Conservation (phyloP, 1,140 invertebrate genomes). For the Meteorus sp. region DNA sequence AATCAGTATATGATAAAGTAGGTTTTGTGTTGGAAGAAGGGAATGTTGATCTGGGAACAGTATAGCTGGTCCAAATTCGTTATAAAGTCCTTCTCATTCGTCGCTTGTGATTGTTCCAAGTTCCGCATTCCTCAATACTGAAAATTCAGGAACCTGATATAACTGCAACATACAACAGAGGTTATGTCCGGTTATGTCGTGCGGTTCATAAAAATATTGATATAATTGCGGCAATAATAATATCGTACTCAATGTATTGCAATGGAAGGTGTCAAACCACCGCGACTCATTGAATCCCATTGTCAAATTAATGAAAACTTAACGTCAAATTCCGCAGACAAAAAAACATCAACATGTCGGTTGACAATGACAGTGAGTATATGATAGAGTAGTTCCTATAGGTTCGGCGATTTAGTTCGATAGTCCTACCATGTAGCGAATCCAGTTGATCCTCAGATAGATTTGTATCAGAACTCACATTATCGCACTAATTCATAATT, state of each 20-base stretch:
- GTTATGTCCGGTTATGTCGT: neutral
- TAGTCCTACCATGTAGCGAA: neutral
- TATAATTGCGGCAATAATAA: too few species aligned
- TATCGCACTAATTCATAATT: too few species aligned
- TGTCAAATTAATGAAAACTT: conserved; percentile 29
- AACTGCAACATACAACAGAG: too few species aligned
- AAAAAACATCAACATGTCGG: conserved; percentile 25
- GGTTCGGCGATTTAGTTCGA: neutral
- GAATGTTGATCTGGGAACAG: too few species aligned
- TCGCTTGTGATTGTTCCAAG: too few species aligned
- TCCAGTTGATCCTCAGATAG: neutral
- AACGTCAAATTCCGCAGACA: conserved; percentile 14
- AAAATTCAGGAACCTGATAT: too few species aligned
- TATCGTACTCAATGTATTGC: neutral
- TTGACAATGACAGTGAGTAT: conserved; percentile 28
- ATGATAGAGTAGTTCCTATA: neutral
- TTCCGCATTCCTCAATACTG: too few species aligned
- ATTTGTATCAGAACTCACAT: too few species aligned
- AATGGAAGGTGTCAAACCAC: conserved; percentile 25
- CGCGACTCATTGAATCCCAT: conserved; percentile 24
- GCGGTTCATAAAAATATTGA: neutral
- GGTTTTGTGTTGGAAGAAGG: too few species aligned
- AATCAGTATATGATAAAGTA: too few species aligned
- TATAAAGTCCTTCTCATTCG: too few species aligned
- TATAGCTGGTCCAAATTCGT: too few species aligned